Conservation (phyloP, 2,797 vertebrate species). For the Muraenolepis orangiensis region DNA sequence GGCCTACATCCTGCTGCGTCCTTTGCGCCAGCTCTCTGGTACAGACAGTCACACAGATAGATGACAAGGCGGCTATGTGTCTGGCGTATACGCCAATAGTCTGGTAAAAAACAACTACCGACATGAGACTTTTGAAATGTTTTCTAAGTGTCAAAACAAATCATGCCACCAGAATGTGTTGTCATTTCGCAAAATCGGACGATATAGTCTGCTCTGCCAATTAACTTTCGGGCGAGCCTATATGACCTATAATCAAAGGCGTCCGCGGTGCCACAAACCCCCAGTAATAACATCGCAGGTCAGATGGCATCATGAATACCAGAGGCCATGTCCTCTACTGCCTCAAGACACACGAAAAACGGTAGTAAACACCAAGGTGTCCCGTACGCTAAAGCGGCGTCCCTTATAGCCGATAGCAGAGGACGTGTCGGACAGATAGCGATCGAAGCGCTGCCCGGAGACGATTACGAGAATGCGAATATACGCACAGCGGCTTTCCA, state of each 20-base stretch:
- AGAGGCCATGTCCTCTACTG: conserved; percentile 60
- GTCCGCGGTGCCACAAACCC: conserved; percentile 40
- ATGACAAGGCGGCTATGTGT: background rate
- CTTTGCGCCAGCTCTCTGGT: conserved; percentile 40
- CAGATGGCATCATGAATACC: conserved; percentile 55
- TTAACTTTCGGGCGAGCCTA: conserved; percentile 38
- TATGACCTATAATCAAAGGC: conserved; percentile 64
- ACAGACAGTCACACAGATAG: conserved; percentile 34
- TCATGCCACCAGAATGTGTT: background rate
- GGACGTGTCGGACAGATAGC: conserved; percentile 38
- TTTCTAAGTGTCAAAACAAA: background rate
- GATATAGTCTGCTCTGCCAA: conserved; percentile 16
- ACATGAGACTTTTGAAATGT: background rate
- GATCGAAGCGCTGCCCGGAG: conserved; percentile 48
- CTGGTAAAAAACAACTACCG: background rate
- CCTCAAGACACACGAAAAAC: conserved; percentile 39
- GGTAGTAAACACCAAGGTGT: conserved; percentile 44
- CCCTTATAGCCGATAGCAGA: conserved; percentile 4
- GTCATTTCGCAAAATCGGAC: background rate
- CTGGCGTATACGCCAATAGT: background rate
- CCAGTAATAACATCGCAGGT: conserved; percentile 17
- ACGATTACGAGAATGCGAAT: conserved; percentile 31
- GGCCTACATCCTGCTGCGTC: conserved; percentile 68
- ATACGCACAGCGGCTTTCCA: conserved; percentile 18
- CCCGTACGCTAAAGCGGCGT: conserved; percentile 29